These are phyloP conservation scores for Arrhamphus sclerolepis DNA, from an alignment of 2,797 vertebrate species.

Conservation along the genomic window DNA sequence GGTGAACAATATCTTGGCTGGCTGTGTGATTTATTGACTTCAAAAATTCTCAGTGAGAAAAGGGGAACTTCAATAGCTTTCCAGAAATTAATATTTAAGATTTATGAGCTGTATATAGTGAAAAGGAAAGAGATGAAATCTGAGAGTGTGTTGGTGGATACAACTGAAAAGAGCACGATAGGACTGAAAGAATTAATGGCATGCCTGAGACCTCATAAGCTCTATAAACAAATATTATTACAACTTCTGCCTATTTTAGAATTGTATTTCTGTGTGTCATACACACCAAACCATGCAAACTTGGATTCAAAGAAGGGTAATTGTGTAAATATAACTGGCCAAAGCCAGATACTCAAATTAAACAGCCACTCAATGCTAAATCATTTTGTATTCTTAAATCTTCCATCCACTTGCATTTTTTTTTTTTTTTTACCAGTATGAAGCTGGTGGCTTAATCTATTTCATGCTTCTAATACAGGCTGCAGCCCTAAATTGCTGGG, in stretches of 20 bases:
- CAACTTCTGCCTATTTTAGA: no score
- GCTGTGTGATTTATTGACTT: constrained; percentile 41
- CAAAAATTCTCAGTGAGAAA: constrained; percentile 35
- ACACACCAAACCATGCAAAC: no score
- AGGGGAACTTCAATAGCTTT: constrained; percentile 28
- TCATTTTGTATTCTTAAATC: not conserved
- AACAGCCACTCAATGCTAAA: no score
- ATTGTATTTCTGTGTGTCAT: no score
- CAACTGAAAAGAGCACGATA: not conserved
- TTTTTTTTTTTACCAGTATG: not conserved
- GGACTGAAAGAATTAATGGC: constrained; percentile 2
- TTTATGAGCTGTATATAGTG: constrained; percentile 54
- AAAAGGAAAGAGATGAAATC: constrained; percentile 49
- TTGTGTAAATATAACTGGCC: no score
- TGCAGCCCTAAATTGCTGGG: constrained; percentile 53
- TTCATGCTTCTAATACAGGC: constrained; percentile 40
- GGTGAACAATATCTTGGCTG: constrained; percentile 12
- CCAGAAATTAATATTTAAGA: constrained; percentile 37
- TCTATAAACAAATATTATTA: no score
- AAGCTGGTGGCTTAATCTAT: not conserved
- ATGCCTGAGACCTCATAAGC: no score
- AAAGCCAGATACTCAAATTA: no score
- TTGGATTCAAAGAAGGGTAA: no score
- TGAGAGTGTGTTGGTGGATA: constrained; percentile 28
- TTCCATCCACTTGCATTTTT: not conserved